Evolutionary conservation across 2,888 invertebrate genomes (phyloP).

Genomic region (Philereme vetulata): DNA sequence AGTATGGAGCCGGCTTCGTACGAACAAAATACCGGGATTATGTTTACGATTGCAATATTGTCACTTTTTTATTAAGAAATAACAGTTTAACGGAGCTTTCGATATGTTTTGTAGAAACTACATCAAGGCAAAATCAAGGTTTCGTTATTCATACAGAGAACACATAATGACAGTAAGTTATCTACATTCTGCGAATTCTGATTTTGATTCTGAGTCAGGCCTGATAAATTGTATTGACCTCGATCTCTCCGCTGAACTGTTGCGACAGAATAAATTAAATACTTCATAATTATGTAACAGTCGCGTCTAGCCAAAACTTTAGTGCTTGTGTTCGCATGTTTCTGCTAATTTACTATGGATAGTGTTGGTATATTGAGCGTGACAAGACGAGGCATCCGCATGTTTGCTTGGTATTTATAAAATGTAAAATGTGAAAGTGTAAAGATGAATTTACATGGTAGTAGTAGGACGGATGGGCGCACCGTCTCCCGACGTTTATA

Average conservation of each 20-base stretch:
- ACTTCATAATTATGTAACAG: constrained; percentile 44
- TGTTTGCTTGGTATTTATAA: constrained; percentile 39
- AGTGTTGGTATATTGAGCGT: constrained; percentile 22
- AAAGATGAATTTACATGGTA: constrained; percentile 64
- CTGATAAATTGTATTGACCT: constrained; percentile 44
- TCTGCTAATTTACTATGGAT: constrained; percentile 47
- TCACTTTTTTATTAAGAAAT: too few relatives aligned
- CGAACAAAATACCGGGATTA: too few relatives aligned
- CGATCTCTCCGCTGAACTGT: constrained; percentile 41
- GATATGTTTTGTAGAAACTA: constrained; percentile 9
- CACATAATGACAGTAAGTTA: constrained; percentile 20
- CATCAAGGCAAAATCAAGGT: constrained; percentile 9
- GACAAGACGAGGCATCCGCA: constrained; percentile 10
- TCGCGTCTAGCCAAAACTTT: constrained; percentile 43
- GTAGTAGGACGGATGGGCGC: constrained; percentile 73
- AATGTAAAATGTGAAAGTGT: constrained; percentile 42
- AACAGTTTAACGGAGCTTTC: not conserved
- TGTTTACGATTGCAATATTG: too few relatives aligned
- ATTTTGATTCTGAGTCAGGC: constrained; percentile 36
- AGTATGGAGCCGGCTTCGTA: too few relatives aligned
- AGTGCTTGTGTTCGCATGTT: constrained; percentile 49
- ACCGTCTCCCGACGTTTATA: constrained; percentile 62
- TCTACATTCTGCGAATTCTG: constrained; percentile 27
- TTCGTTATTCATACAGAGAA: constrained; percentile 28
- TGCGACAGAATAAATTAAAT: constrained; percentile 45